Percentiles rank a stretch among this genome's conserved stretches.
Evolutionary conservation across 2,888 invertebrate species (phyloP).

Genomic region (Shargacucullia verbasci): DNA sequence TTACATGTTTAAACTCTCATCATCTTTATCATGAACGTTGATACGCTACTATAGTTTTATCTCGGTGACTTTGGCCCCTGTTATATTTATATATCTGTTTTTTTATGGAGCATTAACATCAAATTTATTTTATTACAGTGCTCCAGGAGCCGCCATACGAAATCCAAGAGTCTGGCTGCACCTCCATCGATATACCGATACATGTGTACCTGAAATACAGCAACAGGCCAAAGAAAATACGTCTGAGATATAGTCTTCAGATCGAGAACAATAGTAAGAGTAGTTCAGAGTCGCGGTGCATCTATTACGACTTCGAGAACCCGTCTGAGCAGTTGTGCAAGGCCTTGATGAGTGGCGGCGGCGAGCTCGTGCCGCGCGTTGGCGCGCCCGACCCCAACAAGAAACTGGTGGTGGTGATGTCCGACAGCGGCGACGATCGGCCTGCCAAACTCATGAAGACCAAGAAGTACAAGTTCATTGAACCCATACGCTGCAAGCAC

Average conservation of each 20-base stretch:
- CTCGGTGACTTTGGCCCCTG: constrained; percentile 64
- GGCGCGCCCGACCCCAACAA: constrained; percentile 59
- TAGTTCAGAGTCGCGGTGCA: constrained; percentile 77
- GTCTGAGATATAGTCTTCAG: constrained; percentile 79
- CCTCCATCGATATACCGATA: constrained; percentile 84
- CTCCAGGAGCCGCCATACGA: constrained; percentile 87
- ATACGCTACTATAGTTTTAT: constrained; percentile 68
- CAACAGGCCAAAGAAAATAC: constrained; percentile 81
- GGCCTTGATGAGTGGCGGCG: constrained; percentile 82
- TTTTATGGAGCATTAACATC: constrained; percentile 58
- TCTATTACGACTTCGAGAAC: constrained; percentile 83
- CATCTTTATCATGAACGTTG: constrained; percentile 72
- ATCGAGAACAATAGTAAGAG: constrained; percentile 80
- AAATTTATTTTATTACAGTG: constrained; percentile 71
- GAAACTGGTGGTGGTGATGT: constrained; percentile 71
- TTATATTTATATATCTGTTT: constrained; percentile 54
- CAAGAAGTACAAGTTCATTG: constrained; percentile 75
- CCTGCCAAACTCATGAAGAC: constrained; percentile 57
- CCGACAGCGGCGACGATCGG: constrained; percentile 67
- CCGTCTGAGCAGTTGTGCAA: constrained; percentile 77
- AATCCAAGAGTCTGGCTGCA: constrained; percentile 85
- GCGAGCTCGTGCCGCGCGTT: constrained; percentile 76
- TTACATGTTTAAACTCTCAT: constrained; percentile 67
- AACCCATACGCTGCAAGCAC: constrained; percentile 75
- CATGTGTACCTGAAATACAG: constrained; percentile 85